A percentile compares a stretch with the other conserved stretches of the same genome.
These are phyloP conservation scores for Drosophila quinaria DNA, from an alignment of 2,888 invertebrate genomes.

Conservation along the genomic window DNA sequence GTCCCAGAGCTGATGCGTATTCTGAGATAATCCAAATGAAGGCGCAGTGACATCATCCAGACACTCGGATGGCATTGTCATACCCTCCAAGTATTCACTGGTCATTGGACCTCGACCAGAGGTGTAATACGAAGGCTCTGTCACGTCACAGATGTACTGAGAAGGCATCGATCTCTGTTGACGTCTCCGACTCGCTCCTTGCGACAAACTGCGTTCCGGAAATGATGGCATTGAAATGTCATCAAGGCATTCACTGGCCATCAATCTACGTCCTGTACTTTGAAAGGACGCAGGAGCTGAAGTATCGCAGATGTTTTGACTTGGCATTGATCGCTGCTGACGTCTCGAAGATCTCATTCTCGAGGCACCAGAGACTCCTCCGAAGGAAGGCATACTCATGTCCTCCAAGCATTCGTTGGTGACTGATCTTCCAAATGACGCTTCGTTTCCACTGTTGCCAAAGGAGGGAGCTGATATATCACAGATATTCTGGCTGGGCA, in stretches of 20 bases:
- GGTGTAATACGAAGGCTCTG: slow-evolving; percentile 8
- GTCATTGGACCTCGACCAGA: not conserved
- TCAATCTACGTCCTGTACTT: not conserved
- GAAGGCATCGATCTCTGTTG: slow-evolving; percentile 5
- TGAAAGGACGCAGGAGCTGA: slow-evolving; percentile 12
- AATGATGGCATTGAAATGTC: slow-evolving; percentile 29
- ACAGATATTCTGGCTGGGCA: slow-evolving; percentile 1
- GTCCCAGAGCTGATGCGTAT: slow-evolving; percentile 6
- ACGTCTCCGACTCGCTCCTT: not conserved
- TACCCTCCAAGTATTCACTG: slow-evolving; percentile 16
- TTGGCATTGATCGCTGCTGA: slow-evolving; percentile 15
- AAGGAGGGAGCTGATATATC: slow-evolving; percentile 6
- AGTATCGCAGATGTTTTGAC: slow-evolving; percentile 6
- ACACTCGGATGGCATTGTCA: slow-evolving; percentile 47
- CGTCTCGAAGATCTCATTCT: not conserved
- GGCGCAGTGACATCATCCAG: slow-evolving; percentile 20
- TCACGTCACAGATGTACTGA: slow-evolving; percentile 7
- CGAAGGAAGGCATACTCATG: slow-evolving; percentile 22
- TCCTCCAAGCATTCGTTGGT: slow-evolving; percentile 19
- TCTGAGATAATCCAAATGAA: not conserved
- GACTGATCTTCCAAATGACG: not conserved
- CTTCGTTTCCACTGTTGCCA: not conserved
- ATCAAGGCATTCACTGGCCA: slow-evolving; percentile 1
- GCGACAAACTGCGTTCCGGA: slow-evolving; percentile 5
- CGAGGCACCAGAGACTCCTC: slow-evolving; percentile 13